These are phyloP conservation scores for Orchesella cincta DNA, from an alignment of 1,140 invertebrate species.

Conservation along the genomic window DNA sequence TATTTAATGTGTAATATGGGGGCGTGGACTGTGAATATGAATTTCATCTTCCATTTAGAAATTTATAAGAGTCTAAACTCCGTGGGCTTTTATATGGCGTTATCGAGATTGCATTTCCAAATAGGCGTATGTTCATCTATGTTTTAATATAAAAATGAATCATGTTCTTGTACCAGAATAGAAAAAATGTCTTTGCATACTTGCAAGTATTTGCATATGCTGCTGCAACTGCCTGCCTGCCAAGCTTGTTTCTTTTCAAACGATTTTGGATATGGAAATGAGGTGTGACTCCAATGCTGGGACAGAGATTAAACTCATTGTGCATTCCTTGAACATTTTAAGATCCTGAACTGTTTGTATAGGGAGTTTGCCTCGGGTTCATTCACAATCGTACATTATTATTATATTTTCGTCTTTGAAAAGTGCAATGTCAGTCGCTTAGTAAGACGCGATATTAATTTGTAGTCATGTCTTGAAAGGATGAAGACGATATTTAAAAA, in stretches of 20 bases:
- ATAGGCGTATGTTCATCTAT: too few species aligned
- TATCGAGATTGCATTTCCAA: too few species aligned
- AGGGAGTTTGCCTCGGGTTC: background rate
- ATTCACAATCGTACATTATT: background rate
- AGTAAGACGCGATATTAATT: background rate
- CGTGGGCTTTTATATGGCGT: too few species aligned
- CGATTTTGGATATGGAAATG: background rate
- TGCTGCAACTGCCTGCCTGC: too few species aligned
- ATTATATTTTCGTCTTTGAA: background rate
- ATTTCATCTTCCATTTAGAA: too few species aligned
- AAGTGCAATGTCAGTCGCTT: background rate
- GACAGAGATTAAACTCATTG: background rate
- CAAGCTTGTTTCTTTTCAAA: background rate
- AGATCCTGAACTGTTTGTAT: slow-evolving; percentile 1
- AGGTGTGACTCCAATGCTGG: background rate
- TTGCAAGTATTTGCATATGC: too few species aligned
- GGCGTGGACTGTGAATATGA: too few species aligned
- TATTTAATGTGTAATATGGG: too few species aligned
- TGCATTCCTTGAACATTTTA: background rate
- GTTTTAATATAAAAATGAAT: too few species aligned
- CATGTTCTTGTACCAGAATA: too few species aligned
- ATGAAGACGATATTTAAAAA: background rate
- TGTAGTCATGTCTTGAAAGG: background rate
- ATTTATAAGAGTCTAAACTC: too few species aligned
- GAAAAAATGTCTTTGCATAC: too few species aligned